Conservation (phyloP, 2,888 invertebrate genomes). For the Mycalesis mineus region DNA sequence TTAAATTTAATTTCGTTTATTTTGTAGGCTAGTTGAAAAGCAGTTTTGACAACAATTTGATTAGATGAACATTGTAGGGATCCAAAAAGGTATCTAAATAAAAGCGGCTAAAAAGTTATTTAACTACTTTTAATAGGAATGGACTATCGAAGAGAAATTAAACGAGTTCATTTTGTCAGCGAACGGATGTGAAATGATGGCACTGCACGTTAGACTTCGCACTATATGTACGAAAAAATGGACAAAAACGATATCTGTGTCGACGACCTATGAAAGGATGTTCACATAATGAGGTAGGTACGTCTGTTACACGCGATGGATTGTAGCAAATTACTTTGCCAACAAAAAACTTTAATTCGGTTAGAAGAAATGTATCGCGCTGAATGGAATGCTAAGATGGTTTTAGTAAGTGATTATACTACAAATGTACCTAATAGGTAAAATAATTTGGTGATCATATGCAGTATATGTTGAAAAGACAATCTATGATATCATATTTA, state of each 20-base stretch:
- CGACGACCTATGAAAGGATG: slow-evolving; percentile 49
- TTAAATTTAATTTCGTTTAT: too few species aligned
- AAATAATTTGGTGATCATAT: too few species aligned
- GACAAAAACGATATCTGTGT: slow-evolving; percentile 41
- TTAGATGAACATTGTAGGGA: too few species aligned
- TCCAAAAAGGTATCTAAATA: too few species aligned
- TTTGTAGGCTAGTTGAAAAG: too few species aligned
- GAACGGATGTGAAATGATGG: slow-evolving; percentile 4
- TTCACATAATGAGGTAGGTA: slow-evolving; percentile 32
- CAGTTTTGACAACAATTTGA: too few species aligned
- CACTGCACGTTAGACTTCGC: slow-evolving; percentile 15
- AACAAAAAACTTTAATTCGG: slow-evolving; percentile 4
- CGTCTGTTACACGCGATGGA: slow-evolving; percentile 6
- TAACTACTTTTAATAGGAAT: background rate
- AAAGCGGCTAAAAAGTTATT: background rate
- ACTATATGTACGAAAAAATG: slow-evolving; percentile 13
- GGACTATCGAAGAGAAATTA: slow-evolving; percentile 10
- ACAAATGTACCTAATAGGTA: too few species aligned
- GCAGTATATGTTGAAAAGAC: too few species aligned
- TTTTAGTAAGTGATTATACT: too few species aligned
- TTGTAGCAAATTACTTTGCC: slow-evolving; percentile 13
- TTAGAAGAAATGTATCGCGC: background rate
- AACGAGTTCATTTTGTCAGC: slow-evolving; percentile 9
- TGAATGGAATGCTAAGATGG: background rate
- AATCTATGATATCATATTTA: too few species aligned